Conservation (phyloP, 2,888 invertebrate genomes). For the Macroteleia sp. region DNA sequence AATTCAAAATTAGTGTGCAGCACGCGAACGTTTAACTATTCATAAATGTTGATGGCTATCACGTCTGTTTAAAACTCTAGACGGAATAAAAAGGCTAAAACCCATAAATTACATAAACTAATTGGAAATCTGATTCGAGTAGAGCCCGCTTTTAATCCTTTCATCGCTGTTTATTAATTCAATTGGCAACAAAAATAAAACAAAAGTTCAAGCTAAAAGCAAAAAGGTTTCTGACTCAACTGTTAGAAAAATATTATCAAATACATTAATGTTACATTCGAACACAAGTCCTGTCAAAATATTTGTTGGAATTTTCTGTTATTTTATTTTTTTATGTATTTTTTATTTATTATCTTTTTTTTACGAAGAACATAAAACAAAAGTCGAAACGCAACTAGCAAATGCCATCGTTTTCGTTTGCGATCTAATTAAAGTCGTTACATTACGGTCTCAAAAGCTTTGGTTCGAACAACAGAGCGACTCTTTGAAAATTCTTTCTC, state of each 20-base stretch:
- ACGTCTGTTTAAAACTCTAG: too few relatives aligned
- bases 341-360: too few relatives aligned
- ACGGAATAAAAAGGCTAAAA: background rate
- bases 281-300: constrained; percentile 18
- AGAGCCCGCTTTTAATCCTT: constrained; percentile 25
- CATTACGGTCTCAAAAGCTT: constrained; percentile 31
- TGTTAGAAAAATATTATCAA: constrained; percentile 35
- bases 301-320: constrained; percentile 12
- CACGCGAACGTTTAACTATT: background rate
- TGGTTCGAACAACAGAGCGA: background rate
- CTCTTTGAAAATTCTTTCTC: constrained; percentile 37
- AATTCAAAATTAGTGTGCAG: constrained; percentile 2
- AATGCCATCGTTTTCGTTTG: background rate
- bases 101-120: constrained; percentile 24
- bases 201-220: constrained; percentile 16
- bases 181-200: constrained; percentile 25
- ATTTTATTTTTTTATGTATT: constrained; percentile 6
- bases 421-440: constrained; percentile 39
- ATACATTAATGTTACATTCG: constrained; percentile 27
- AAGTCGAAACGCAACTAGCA: background rate
- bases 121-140: constrained; percentile 28
- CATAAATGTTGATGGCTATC: background rate
- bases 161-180: constrained; percentile 39
- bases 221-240: background rate
- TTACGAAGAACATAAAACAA: constrained; percentile 8